Evolutionary conservation across 1,140 invertebrate species (phyloP), one percentile per base, ranked within the genome.

Genomic region (Ceratina japonica): DNA sequence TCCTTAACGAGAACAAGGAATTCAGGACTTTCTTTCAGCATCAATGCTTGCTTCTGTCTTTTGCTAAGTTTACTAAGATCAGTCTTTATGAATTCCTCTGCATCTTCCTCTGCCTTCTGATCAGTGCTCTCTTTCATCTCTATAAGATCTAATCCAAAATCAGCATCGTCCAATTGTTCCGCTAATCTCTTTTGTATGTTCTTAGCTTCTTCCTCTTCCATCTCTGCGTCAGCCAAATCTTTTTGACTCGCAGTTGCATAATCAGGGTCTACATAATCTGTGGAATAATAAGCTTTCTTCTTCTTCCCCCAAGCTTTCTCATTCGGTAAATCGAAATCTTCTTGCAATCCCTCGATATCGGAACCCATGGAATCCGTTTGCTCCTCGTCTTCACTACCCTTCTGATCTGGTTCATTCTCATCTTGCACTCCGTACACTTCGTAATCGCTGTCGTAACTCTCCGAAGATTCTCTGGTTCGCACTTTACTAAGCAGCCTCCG

Each of bases 181-280:
- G 95, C 93, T 52, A 98, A 93, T 87, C 95, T 94, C 88, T 95
- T 94, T 88, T 98, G 97, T 73, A 98, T 95, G 85, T 94, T 95
- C 89, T 94, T 94, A 2, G 97, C 97, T 93, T 98, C 97, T 83
- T 96, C 93, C 92, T 98, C 97, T 92, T 98, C 97, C 81, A 96
- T 92, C 80, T 95, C 94, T 24, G 97, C 97, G 75, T 94, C 93
- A 85, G 95, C 94, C 85, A 96, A 94, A 87, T 96, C 95, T 87
- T 96, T 95, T 82, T 95, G 94, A 79, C 62, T 87, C 18, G 87
- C 81, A 87, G 93, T 95, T 56, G 95, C 94, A 94, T 96, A 97
- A 92, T 98, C 97, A 84, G 95, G 94, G 93, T 98, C 97, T 18
- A 97, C 95, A 92, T 97, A 98, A 93, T 98, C 97, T 1, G 97